Base-by-base conservation (phyloP, 1,140 invertebrate genomes). In the Ceratitis capitata region DNA sequence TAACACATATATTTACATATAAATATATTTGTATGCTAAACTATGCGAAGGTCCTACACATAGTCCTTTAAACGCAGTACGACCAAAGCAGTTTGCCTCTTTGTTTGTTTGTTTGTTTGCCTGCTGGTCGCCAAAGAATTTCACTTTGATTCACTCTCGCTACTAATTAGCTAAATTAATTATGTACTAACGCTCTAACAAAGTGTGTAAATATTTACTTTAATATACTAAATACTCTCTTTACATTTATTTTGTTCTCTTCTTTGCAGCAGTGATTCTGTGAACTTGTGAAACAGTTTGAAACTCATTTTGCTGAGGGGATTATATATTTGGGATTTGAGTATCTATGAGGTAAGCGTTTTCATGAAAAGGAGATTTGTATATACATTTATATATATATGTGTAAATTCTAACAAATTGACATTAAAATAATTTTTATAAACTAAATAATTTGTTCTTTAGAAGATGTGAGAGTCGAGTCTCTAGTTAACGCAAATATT, bases 121-220 rank as follows among this genome's bases (percentile, higher is more conserved):
- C 14, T 42, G 69, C 26, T 45, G 42, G 69, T 42, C n/a, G 39
- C 69, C n/a, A 78, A 78, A 84, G 49, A 85, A 47, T 78, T 85
- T 74, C 42, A 45, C 84, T 86, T 87, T 88, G 88, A 86, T 64
- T 84, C 85, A 42, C 83, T 56, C 47, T 49, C 49, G 84, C 42
- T 58, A 86, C 86, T 87, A 90, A 89, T 89, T 90, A 90, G 89
- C 89, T 90, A 85, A 88, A 84, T 84, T 86, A 86, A 89, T 88
- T 88, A n/a, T n/a, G n/a, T n/a, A 87, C 49, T 82, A 47, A 78
- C 61, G 39, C 45, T 82, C n/a, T 56, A 29, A 29, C 84, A 58
- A 49, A 29, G 49, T 85, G 19, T 26, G 49, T 83, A 88, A 89
- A 89, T 87, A 87, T 88, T 90, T 87, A 29, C 82, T 53, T 83